A percentile compares a stretch with the other conserved stretches of the same genome.
phyloP scores from a whole-genome alignment of 2,888 invertebrate genomes.

The Archaeoteleia sp. region DNA sequence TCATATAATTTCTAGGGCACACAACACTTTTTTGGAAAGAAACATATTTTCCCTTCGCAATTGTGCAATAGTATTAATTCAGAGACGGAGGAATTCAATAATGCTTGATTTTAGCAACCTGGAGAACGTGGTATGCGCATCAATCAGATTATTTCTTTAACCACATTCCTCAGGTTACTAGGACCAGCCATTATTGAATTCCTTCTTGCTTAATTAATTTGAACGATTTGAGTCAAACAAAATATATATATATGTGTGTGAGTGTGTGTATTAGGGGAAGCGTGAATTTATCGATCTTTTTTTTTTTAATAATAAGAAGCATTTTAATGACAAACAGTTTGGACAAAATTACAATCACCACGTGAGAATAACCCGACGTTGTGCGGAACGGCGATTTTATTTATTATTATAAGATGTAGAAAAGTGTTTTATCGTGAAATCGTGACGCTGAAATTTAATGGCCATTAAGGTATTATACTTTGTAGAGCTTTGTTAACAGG shows the following conservation, averaged over 20 bases:
- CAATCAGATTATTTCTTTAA: constrained; percentile 38
- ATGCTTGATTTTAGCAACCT: constrained; percentile 4
- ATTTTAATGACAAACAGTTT: too few species aligned
- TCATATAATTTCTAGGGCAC: too few species aligned
- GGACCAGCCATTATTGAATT: constrained; percentile 39
- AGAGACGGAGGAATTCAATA: constrained; percentile 25
- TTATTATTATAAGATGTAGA: constrained; percentile 10
- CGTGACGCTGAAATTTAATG: constrained; percentile 20
- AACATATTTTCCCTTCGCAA: background rate
- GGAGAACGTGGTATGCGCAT: constrained; percentile 26
- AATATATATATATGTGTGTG: too few species aligned
- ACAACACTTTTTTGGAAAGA: too few species aligned
- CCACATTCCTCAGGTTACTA: constrained; percentile 27
- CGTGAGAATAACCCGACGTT: too few species aligned
- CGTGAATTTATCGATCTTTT: too few species aligned
- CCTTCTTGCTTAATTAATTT: constrained; percentile 8
- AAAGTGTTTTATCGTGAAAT: constrained; percentile 13
- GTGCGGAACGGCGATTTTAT: too few species aligned
- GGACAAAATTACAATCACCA: too few species aligned
- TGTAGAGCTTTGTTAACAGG: constrained; percentile 37
- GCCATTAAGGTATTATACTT: constrained; percentile 27
- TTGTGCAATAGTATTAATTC: constrained; percentile 11
- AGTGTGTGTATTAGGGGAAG: too few species aligned
- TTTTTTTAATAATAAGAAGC: too few species aligned
- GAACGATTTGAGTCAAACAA: too few species aligned